Evolutionary conservation across 2,888 invertebrate genomes (phyloP).

Genomic region (Lampropteryx suffumata): DNA sequence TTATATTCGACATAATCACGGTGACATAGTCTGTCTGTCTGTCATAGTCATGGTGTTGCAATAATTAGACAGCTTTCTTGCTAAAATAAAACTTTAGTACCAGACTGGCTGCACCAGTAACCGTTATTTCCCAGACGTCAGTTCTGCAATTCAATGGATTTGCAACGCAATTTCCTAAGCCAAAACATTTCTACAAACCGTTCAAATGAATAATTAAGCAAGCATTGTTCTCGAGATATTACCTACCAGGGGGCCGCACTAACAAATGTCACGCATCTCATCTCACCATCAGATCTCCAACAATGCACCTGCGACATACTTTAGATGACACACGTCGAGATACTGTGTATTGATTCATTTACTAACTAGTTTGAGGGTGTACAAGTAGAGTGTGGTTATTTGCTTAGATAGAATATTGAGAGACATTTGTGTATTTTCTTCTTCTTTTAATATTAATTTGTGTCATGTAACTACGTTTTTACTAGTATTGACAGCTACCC

Average conservation of each 20-base stretch:
- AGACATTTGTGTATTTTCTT: too few species aligned
- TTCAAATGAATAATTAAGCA: slow-evolving; percentile 22
- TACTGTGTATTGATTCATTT: slow-evolving; percentile 24
- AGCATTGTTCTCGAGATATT: slow-evolving; percentile 29
- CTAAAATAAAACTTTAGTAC: too few species aligned
- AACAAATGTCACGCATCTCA: slow-evolving; percentile 34
- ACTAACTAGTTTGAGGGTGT: slow-evolving; percentile 6
- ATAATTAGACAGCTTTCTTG: too few species aligned
- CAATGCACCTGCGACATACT: slow-evolving; percentile 26
- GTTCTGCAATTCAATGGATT: slow-evolving; percentile 1
- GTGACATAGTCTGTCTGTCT: too few species aligned
- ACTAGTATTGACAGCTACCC: too few species aligned
- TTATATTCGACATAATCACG: too few species aligned
- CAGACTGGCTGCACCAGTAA: too few species aligned
- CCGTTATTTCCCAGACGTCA: background rate
- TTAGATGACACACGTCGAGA: slow-evolving; percentile 32
- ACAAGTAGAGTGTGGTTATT: background rate
- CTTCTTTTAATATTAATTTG: too few species aligned
- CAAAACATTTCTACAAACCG: background rate
- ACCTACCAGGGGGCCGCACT: slow-evolving; percentile 31
- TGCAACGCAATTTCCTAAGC: background rate
- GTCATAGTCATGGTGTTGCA: too few species aligned
- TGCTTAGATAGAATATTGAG: too few species aligned
- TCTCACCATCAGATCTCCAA: slow-evolving; percentile 34
- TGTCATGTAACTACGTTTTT: too few species aligned